Base-by-base conservation (phyloP, 2,888 invertebrate species). In the Germaria angustata region DNA sequence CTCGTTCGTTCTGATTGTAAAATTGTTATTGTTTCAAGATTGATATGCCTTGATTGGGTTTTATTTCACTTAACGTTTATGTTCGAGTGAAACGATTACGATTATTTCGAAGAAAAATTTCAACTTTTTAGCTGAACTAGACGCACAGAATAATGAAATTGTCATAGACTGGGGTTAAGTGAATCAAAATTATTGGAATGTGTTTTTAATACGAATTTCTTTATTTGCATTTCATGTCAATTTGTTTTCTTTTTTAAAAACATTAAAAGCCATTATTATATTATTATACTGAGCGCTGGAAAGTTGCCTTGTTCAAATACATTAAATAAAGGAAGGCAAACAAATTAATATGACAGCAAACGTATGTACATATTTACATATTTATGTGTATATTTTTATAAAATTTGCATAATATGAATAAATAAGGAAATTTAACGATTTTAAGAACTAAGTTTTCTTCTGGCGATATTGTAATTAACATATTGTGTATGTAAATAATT, bases 21-120 rank as follows among this genome's bases (percentile, higher is more conserved):
- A 49, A 13, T 6, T 78, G 63, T 65, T 57, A 59, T 72, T 72
- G 41, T 57, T 28, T 51, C 46, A 44, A 49, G 46, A 46, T 57
- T 32, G 77, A 68, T 66, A 66, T 59, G 39, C 36, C n/a, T 15
- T 73, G 63, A 73, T 69, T 34, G 59, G 32, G 51, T 69, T n/a
- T 66, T 36, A 49, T 61, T 53, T 73, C 15, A 55, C 36, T 69
- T 51, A 15, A 24, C n/a, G 7, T 28, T n/a, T 17, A 8, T 51
- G n/a, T 32, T 51, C 22, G 2, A 28, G 15, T 55, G 44, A 57
- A 13, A 22, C n/a, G 20, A n/a, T n/a, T 11, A 8, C 13, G 3
- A 1, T 22, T 28, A n/a, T 41, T 41, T 61, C n/a, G 15, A n/a
- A 9, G 17, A 9, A 22, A 57, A 44, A 8, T 32, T 32, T 20